A percentile compares a stretch with the other conserved stretches of the same genome.
Evolutionary conservation across 1,140 invertebrate genomes (phyloP).

Genomic region (Penaeus chinensis): DNA sequence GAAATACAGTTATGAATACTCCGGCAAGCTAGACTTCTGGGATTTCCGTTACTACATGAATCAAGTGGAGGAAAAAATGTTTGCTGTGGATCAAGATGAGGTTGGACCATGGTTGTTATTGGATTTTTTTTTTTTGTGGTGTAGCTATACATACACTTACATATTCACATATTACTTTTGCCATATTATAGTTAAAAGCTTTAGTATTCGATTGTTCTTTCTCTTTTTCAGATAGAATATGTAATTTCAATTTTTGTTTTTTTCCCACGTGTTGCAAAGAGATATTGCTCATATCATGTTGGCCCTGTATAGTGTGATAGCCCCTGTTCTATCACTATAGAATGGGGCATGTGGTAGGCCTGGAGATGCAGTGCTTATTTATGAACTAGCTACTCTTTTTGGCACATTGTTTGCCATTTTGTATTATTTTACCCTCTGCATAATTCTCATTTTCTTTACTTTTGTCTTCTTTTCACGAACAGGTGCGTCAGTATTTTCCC

Average conservation of each 20-base stretch:
- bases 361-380: too few relatives aligned
- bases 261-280: too few relatives aligned
- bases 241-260: too few relatives aligned
- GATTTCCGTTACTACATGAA: conserved; percentile 72
- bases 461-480: background rate
- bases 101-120: conserved; percentile 65
- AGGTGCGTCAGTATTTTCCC: conserved; percentile 71
- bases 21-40: conserved; percentile 71
- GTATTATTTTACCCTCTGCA: background rate
- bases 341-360: too few relatives aligned
- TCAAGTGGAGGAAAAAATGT: conserved; percentile 70
- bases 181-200: background rate
- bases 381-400: too few relatives aligned
- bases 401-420: too few relatives aligned
- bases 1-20: conserved; percentile 69
- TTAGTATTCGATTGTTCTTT: background rate
- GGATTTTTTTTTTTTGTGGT: background rate
- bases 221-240: too few relatives aligned
- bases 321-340: too few relatives aligned
- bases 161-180: background rate
- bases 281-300: too few relatives aligned
- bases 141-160: background rate
- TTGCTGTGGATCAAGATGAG: conserved; percentile 71
- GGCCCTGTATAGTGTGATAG: too few relatives aligned
- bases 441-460: too few relatives aligned